These are phyloP conservation scores for Aleiodes sp. DNA, from an alignment of 1,140 invertebrate species.

Conservation along the genomic window DNA sequence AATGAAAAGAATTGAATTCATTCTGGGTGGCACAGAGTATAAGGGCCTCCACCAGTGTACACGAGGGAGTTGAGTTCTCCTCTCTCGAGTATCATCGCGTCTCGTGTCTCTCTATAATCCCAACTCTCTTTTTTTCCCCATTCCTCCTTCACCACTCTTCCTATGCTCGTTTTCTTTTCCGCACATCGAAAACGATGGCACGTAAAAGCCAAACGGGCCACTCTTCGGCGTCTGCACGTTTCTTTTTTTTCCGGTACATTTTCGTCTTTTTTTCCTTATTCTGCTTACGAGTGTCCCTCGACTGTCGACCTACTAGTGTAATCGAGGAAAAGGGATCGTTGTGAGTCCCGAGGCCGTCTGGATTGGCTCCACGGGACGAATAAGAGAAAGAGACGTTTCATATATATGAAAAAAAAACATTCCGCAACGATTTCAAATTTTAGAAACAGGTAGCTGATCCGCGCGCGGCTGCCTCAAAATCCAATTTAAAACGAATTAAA, in stretches of 20 bases:
- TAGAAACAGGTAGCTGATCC: too few relatives aligned
- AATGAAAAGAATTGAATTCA: slow-evolving; percentile 17
- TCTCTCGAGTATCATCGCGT: slow-evolving; percentile 25
- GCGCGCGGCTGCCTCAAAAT: too few relatives aligned
- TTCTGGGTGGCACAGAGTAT: not conserved
- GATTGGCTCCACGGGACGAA: too few relatives aligned
- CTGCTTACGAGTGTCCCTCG: too few relatives aligned
- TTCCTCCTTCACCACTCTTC: too few relatives aligned
- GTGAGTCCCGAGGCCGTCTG: not conserved
- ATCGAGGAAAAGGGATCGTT: not conserved
- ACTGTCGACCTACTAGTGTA: not conserved
- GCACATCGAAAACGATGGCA: slow-evolving; percentile 16
- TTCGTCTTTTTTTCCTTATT: too few relatives aligned
- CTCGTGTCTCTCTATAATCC: not conserved
- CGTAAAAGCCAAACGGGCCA: slow-evolving; percentile 21
- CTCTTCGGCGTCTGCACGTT: not conserved
- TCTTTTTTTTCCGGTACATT: not conserved
- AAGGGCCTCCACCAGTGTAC: not conserved
- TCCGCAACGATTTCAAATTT: too few relatives aligned
- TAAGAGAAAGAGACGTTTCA: too few relatives aligned
- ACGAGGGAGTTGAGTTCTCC: not conserved
- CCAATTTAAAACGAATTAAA: too few relatives aligned
- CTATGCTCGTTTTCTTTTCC: slow-evolving; percentile 18
- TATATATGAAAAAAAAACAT: too few relatives aligned
- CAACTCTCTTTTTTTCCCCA: not conserved